A percentile compares a stretch with the other conserved stretches of the same genome.
Conservation (phyloP, 2,113 vertebrate species). For the Serilophus lunatus region DNA sequence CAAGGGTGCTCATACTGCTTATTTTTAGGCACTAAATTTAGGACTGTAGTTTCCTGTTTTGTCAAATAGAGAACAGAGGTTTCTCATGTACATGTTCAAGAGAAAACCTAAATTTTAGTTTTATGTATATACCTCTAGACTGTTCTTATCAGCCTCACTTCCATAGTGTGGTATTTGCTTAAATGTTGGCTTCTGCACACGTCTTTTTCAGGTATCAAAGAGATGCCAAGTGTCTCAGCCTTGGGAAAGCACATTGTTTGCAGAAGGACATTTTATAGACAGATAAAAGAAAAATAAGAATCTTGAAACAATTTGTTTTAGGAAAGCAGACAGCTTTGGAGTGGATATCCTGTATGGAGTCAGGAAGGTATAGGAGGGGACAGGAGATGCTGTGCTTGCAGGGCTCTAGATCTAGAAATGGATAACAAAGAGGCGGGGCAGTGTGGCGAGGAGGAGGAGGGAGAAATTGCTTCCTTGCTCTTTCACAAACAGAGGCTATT, state of each 20-base stretch:
- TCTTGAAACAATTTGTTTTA: constrained; percentile 24
- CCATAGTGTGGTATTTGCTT: background rate
- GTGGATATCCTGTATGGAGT: constrained; percentile 57
- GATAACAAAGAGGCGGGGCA: background rate
- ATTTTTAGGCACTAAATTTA: background rate
- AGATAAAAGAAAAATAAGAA: constrained; percentile 24
- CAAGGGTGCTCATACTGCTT: background rate
- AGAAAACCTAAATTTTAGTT: background rate
- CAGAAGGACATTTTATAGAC: background rate
- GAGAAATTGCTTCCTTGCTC: background rate
- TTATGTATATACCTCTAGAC: background rate
- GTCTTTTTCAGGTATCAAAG: background rate
- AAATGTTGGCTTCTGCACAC: background rate
- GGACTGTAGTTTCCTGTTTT: background rate
- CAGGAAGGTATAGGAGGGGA: constrained; percentile 52
- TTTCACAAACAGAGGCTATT: background rate
- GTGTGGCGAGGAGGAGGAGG: background rate
- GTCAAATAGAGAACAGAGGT: background rate
- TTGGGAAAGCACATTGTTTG: background rate
- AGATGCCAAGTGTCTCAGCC: background rate
- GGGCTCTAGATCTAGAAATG: constrained; percentile 28
- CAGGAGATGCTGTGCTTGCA: constrained; percentile 20
- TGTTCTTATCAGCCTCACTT: background rate
- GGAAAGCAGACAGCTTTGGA: constrained; percentile 20
- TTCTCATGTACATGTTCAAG: background rate